These are phyloP conservation scores for Danio kyathit DNA, from an alignment of 2,797 vertebrate genomes.

Conservation along the genomic window DNA sequence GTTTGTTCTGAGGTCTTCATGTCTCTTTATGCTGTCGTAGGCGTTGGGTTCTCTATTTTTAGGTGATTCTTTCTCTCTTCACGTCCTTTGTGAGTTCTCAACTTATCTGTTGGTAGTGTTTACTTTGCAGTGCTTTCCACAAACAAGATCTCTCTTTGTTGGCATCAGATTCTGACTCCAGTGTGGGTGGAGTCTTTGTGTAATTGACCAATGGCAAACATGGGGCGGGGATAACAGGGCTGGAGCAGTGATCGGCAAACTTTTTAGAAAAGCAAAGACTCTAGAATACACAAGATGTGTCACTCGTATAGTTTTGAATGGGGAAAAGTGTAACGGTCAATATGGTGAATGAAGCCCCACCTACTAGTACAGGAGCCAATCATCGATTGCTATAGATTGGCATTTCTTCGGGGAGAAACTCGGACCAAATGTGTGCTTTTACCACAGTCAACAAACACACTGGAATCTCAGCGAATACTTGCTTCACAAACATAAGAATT, in stretches of 20 bases:
- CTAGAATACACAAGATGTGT: no score
- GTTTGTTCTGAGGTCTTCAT: conserved; percentile 21
- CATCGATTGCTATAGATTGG: no score
- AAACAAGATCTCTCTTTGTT: not conserved
- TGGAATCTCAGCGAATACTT: no score
- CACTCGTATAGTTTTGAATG: no score
- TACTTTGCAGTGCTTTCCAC: not conserved
- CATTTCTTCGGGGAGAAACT: no score
- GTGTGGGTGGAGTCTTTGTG: not conserved
- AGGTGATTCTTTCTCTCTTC: not conserved
- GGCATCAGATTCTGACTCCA: not conserved
- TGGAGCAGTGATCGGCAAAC: not conserved
- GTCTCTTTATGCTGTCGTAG: conserved; percentile 12
- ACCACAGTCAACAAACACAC: no score
- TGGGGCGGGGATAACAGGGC: not conserved
- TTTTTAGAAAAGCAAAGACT: not conserved
- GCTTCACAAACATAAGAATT: no score
- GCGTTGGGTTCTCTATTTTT: not conserved
- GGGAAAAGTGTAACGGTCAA: no score
- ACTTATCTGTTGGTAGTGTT: no score
- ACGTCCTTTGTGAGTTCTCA: not conserved
- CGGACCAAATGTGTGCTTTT: no score
- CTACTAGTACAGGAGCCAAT: no score
- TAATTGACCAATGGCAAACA: not conserved
- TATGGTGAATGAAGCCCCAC: no score